Conservation (phyloP, 2,888 invertebrate species). For the Conistra vaccinii region DNA sequence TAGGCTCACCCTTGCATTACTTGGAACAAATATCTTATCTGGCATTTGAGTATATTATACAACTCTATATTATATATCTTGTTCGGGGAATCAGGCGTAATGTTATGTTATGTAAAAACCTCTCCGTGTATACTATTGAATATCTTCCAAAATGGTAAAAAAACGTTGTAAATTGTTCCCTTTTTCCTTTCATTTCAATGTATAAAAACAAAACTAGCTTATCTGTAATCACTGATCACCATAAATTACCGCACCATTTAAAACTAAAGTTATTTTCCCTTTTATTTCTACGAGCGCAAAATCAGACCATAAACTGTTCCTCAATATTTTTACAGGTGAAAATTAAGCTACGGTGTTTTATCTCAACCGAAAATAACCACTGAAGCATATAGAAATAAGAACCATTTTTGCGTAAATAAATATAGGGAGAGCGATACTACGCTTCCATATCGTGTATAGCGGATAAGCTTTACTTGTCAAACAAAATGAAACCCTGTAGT, state of each 20-base stretch:
- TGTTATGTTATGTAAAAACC: neutral
- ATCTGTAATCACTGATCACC: conserved; percentile 4
- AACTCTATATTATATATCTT: neutral
- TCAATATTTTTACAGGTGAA: conserved; percentile 67
- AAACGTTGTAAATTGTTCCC: neutral
- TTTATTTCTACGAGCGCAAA: conserved; percentile 41
- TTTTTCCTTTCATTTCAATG: neutral
- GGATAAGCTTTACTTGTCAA: conserved; percentile 30
- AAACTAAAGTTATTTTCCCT: conserved; percentile 30
- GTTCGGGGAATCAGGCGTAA: neutral
- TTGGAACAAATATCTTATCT: neutral
- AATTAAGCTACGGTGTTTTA: conserved; percentile 52
- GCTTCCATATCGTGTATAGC: conserved; percentile 49
- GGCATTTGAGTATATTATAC: neutral
- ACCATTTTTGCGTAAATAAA: conserved; percentile 59
- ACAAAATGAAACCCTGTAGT: conserved; percentile 31
- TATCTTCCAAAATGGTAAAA: no score
- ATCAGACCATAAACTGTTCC: conserved; percentile 45
- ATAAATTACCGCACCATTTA: conserved; percentile 33
- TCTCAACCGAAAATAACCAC: conserved; percentile 54
- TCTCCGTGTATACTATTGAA: neutral
- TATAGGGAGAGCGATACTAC: conserved; percentile 48
- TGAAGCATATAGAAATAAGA: conserved; percentile 44
- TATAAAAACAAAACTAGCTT: neutral
- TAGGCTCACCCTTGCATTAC: neutral